Conservation (phyloP, 2,113 vertebrate species). For the Malurus alboscapulatus region DNA sequence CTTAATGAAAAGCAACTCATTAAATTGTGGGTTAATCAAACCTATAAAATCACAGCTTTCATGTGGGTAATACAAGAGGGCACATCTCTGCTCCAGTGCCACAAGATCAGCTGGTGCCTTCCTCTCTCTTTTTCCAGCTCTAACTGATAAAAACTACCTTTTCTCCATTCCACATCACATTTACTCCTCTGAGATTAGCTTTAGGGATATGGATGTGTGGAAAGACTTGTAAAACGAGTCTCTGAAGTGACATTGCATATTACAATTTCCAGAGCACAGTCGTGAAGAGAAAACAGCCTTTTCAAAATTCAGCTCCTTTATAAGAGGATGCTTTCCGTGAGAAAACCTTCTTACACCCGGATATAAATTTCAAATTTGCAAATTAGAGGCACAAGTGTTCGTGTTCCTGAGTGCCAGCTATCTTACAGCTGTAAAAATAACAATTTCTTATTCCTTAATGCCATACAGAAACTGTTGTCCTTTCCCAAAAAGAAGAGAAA, state of each 20-base stretch:
- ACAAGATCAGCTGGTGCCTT: accelerated
- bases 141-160: not conserved
- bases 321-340: not conserved
- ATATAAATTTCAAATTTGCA: not conserved
- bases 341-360: not conserved
- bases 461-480: not conserved
- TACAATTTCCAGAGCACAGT: not conserved
- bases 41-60: not conserved
- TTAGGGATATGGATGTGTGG: not conserved
- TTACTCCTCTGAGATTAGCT: not conserved
- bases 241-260: not conserved
- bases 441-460: not conserved
- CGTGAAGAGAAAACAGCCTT: not conserved
- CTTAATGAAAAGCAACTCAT: not conserved
- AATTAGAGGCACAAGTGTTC: not conserved
- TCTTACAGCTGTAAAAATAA: not conserved
- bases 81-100: not conserved
- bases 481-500: not conserved
- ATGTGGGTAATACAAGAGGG: accelerated
- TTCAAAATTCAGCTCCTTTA: not conserved
- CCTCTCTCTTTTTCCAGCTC: not conserved
- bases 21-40: not conserved
- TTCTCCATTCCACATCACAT: not conserved
- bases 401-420: not conserved
- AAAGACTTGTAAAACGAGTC: not conserved